Evolutionary conservation across 53 echinoderm and acorn worm genomes (phyloP), one percentile per base, ranked within the genome.

Genomic region (Mesocentrotus franciscanus): DNA sequence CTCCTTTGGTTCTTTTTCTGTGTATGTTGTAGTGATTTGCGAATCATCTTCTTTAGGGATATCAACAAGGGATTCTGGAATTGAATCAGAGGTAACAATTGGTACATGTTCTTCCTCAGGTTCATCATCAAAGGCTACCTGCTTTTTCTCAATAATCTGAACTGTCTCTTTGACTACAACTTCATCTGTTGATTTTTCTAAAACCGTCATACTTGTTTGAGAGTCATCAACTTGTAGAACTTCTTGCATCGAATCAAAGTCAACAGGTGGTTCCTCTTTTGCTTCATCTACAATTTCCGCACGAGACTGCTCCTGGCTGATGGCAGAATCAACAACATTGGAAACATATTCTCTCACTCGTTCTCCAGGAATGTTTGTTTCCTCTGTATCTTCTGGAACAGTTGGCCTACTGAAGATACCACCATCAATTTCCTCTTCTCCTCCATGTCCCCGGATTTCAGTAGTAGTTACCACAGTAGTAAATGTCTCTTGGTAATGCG

Each of bases 301-400:
- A 57, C 85, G 95, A 61, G 64, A 36, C 70, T 94, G 95, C 49
- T 94, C 87, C 71, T 94, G 68, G 87, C 55, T 94, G n/a, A 94
- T 85, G 9, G 87, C 95, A 85, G 95, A 94, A 85, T 94, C 95
- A 49, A 94, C 95, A 35, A 94, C 95, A 87, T 49, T 94, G 34
- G 95, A 94, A 27, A 94, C 95, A 94, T 94, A 94, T 62, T 94
- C 95, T 24, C 95, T 94, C 20, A 94, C 95, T 85, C 87, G 95
- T 56, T 94, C 85, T 85, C 87, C 95, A 68, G 85, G 85, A 85
- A 94, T 94, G 24, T 85, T 56, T 68, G n/a, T 14, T 35, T 94
- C 87, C n/a, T 85, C 68, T 33, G 17, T 72, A 26, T 96, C 95
- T 56, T 90, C 85, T 61, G 27, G 56, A 30, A 66, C 36, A 85